These are phyloP conservation scores for Trachemys scripta DNA, from an alignment of 2,113 vertebrate species.

Conservation along the genomic window DNA sequence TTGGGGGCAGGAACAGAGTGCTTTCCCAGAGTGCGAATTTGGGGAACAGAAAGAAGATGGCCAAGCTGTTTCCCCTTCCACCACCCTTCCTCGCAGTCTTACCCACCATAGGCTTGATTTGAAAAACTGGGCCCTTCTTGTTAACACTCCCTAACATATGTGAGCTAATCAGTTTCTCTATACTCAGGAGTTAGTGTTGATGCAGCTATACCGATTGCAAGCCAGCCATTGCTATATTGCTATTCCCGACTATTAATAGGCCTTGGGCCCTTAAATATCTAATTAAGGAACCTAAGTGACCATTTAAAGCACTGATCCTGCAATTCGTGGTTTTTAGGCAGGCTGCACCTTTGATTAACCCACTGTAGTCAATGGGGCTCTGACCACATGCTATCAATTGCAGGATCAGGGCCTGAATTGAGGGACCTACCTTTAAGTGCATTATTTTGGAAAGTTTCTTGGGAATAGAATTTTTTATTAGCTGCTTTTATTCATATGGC, in stretches of 20 bases:
- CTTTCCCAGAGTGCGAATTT: neutral
- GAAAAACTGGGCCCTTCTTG: neutral
- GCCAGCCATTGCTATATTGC: constrained; percentile 7
- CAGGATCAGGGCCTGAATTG: neutral
- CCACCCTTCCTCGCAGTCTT: neutral
- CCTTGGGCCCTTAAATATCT: neutral
- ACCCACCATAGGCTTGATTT: accelerated
- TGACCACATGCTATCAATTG: neutral
- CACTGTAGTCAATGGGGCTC: neutral
- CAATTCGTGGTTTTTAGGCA: neutral
- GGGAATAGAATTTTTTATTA: neutral
- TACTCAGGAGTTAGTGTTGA: neutral
- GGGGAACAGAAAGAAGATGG: neutral
- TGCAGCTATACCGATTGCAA: neutral
- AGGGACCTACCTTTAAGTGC: neutral
- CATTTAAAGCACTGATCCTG: neutral
- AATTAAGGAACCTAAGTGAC: too few species aligned
- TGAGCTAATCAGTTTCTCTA: neutral
- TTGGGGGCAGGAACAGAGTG: neutral
- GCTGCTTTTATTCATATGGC: neutral
- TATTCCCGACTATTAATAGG: neutral
- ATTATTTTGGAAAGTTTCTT: accelerated
- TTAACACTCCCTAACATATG: neutral
- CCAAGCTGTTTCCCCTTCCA: neutral
- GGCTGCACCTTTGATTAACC: neutral